Percentiles rank a stretch among this genome's conserved stretches.
Conservation (phyloP, 1,140 invertebrate genomes). For the Drosophila pachea region DNA sequence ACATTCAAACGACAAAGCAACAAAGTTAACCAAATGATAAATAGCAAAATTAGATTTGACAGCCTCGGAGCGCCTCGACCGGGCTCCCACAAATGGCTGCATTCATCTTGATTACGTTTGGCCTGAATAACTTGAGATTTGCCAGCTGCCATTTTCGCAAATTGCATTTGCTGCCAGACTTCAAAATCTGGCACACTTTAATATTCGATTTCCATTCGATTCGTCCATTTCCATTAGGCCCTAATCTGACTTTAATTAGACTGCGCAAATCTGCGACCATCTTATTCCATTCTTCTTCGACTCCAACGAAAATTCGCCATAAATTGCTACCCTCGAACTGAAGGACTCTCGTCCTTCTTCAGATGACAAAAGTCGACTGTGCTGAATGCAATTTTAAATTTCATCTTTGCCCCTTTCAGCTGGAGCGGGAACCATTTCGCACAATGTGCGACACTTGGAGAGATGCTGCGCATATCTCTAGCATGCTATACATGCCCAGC, state of each 20-base stretch:
- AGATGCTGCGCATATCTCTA: conserved; percentile 65
- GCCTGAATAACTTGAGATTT: conserved; percentile 37
- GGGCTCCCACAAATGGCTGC: conserved; percentile 64
- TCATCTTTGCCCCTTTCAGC: conserved; percentile 39
- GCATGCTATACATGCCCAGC: conserved; percentile 55
- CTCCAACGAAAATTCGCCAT: too few species aligned
- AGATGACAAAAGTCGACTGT: not conserved
- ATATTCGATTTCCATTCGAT: not conserved
- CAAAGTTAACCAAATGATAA: conserved; percentile 73
- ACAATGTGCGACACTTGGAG: conserved; percentile 50
- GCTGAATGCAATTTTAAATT: not conserved
- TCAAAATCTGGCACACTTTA: not conserved
- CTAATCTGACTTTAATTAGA: not conserved
- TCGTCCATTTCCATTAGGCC: not conserved
- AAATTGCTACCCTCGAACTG: too few species aligned
- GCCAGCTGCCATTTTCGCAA: conserved; percentile 9
- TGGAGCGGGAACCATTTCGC: conserved; percentile 53
- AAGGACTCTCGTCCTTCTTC: too few species aligned
- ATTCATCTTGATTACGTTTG: conserved; percentile 75
- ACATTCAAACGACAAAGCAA: conserved; percentile 26
- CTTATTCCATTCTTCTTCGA: too few species aligned
- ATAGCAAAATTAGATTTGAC: conserved; percentile 76
- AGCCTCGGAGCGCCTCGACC: conserved; percentile 30
- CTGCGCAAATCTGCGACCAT: too few species aligned
- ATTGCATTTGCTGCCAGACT: not conserved